Evolutionary conservation across 1,140 invertebrate species (phyloP).

Genomic region (Lucilia cuprina): DNA sequence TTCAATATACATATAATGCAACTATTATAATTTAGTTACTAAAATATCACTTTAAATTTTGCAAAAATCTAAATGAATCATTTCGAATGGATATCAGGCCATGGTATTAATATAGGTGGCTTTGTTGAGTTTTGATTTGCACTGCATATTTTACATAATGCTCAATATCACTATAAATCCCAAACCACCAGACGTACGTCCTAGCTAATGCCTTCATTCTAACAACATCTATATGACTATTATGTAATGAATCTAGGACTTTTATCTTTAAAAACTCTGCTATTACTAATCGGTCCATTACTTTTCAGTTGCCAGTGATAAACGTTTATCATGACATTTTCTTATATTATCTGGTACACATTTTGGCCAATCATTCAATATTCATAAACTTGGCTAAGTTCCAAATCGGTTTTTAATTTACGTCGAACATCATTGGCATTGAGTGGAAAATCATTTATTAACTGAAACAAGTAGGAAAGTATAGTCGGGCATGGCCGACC

Average conservation of each 20-base stretch:
- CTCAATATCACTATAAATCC: slow-evolving; percentile 32
- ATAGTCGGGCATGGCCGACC: too few relatives aligned
- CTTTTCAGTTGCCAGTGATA: too few relatives aligned
- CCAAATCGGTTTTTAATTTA: neutral
- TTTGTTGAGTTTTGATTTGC: neutral
- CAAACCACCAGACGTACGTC: slow-evolving; percentile 30
- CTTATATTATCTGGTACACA: neutral
- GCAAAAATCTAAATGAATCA: slow-evolving; percentile 39
- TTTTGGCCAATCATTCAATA: slow-evolving; percentile 7
- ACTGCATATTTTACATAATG: neutral
- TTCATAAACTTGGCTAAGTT: neutral
- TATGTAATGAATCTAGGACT: slow-evolving; percentile 23
- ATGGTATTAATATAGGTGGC: neutral
- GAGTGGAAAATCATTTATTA: slow-evolving; percentile 1
- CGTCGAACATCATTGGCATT: slow-evolving; percentile 1
- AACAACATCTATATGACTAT: slow-evolving; percentile 32
- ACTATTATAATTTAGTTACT: too few relatives aligned
- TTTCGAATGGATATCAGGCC: slow-evolving; percentile 20
- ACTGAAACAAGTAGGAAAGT: too few relatives aligned
- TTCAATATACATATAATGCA: too few relatives aligned
- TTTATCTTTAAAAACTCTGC: slow-evolving; percentile 11
- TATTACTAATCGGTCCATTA: slow-evolving; percentile 22
- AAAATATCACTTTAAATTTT: slow-evolving; percentile 28
- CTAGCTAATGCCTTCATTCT: slow-evolving; percentile 30
- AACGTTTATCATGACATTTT: too few relatives aligned